Conservation (phyloP, 2,113 vertebrate species). For the Petaurus breviceps region DNA sequence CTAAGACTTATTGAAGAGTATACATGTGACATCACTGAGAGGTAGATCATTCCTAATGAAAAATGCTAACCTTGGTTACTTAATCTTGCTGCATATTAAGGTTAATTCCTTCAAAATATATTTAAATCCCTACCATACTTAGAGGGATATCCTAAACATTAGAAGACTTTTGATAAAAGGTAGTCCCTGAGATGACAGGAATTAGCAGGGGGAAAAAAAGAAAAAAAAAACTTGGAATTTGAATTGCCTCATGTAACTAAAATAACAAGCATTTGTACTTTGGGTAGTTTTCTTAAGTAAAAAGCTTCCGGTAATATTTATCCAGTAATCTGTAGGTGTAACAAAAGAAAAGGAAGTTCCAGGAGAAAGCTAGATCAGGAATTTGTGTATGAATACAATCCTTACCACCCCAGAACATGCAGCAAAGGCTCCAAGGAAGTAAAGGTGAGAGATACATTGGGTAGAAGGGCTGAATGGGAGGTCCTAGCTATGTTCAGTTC, state of each 20-base stretch:
- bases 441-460: too few relatives aligned
- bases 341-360: not conserved
- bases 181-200: not conserved
- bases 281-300: not conserved
- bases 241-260: not conserved
- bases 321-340: not conserved
- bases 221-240: not conserved
- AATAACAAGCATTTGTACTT: not conserved
- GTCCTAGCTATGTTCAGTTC: too few relatives aligned
- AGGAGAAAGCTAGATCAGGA: too few relatives aligned
- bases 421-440: too few relatives aligned
- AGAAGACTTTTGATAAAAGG: not conserved
- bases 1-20: not conserved
- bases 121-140: not conserved
- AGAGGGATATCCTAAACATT: not conserved
- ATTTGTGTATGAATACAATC: too few relatives aligned
- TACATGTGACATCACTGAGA: not conserved
- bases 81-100: not conserved
- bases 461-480: too few relatives aligned
- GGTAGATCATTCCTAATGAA: not conserved
- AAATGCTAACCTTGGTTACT: not conserved
- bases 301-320: not conserved
- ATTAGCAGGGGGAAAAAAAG: not conserved
- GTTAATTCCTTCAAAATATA: not conserved
- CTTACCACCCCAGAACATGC: too few relatives aligned